Base-by-base conservation (phyloP, 2,888 invertebrate species). In the Polyommatus iphigenia region DNA sequence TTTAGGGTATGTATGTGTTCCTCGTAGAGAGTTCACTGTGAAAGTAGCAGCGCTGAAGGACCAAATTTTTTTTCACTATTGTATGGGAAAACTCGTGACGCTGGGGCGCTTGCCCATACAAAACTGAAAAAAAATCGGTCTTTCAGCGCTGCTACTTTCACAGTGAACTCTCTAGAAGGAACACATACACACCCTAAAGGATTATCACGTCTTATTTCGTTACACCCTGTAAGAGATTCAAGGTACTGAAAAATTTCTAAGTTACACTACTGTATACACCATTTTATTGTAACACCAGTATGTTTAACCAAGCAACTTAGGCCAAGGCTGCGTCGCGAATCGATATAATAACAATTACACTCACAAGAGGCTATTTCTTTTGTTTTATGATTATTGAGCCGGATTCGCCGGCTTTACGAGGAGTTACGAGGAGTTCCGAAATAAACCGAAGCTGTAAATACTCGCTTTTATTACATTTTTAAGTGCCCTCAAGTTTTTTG, bases 311-410 rank as follows among this genome's bases (percentile, higher is more conserved):
- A 67, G 24, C 20, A 29, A 32, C 67, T 67, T 18, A 67, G 67
- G 67, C 67, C 67, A 67, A 67, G 67, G 29, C 15, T 32, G 5
- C 29, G 29, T 7, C 62, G 15, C 67, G 67, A 67, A 67, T 67
- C 67, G 18, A 67, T 67, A 32, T 67, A 67, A 67, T 67, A 67
- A 67, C 67, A 67, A 67, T 67, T 67, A 67, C 67, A 67, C 67
- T 67, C 67, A 67, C 67, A 67, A 67, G 67, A 67, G 67, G 67
- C 67, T 15, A 67, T 67, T 67, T 67, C 67, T 67, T 67, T 67
- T 67, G 67, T 67, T 67, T 67, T 67, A 67, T 67, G 67, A 67
- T 67, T 67, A 67, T 67, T 67, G 67, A 67, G 67, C 67, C 29
- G 67, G 67, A 67, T 29, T 67, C 29, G 13, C 15, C 29, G 67